These are phyloP conservation scores for Melanaphis sacchari DNA, from an alignment of 1,140 invertebrate species.

Conservation along the genomic window DNA sequence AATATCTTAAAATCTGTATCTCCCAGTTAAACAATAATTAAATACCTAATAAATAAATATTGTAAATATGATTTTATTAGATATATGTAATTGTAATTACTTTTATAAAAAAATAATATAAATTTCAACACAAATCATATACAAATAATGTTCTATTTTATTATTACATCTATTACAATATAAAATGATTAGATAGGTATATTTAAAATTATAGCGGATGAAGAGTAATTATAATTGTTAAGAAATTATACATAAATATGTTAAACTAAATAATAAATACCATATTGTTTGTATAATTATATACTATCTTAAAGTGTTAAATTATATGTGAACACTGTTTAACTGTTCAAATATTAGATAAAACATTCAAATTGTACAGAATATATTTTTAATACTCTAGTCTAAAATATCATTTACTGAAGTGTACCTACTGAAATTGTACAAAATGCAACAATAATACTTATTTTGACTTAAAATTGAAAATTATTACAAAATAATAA, in stretches of 20 bases:
- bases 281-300: background rate
- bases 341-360: background rate
- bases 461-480: background rate
- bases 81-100: background rate
- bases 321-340: background rate
- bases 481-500: background rate
- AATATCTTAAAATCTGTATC: background rate
- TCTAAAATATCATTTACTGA: background rate
- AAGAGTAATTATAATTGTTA: background rate
- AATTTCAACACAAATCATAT: background rate
- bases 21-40: background rate
- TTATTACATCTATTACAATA: background rate
- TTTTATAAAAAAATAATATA: background rate
- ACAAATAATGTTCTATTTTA: background rate
- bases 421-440: background rate
- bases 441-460: background rate
- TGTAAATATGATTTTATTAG: background rate
- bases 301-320: background rate
- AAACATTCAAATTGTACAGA: background rate
- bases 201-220: background rate
- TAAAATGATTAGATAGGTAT: background rate
- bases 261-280: background rate
- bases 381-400: background rate
- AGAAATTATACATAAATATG: background rate
- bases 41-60: background rate